Evolutionary conservation across 2,797 vertebrate species (phyloP).

Genomic region (Leptoclinus maculatus): DNA sequence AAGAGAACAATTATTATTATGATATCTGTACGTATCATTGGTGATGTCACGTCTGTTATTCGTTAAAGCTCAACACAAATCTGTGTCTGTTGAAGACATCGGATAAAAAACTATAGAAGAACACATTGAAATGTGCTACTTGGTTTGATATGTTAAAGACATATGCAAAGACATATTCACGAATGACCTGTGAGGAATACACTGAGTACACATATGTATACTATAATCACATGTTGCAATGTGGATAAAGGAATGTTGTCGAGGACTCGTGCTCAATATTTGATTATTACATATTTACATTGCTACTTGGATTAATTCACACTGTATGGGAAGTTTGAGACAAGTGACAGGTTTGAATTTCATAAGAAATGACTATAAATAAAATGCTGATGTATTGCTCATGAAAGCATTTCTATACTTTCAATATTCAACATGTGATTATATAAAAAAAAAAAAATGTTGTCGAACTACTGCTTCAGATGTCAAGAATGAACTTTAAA

Average conservation of each 20-base stretch:
- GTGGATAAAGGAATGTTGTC: neutral
- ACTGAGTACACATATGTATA: neutral
- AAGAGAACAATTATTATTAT: constrained; percentile 50
- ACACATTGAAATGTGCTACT: neutral
- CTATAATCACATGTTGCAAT: neutral
- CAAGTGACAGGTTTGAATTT: neutral
- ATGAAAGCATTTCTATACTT: neutral
- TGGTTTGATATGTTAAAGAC: neutral
- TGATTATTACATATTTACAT: neutral
- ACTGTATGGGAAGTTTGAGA: no score
- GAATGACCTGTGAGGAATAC: neutral
- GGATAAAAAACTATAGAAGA: neutral
- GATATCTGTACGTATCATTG: constrained; percentile 66
- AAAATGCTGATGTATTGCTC: neutral
- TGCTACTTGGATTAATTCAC: neutral
- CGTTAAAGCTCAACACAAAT: constrained; percentile 22
- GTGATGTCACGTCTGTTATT: constrained; percentile 76
- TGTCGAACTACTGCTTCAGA: neutral
- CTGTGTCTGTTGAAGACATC: neutral
- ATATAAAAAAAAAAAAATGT: neutral
- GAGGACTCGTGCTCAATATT: neutral
- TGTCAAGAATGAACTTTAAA: neutral
- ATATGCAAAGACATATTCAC: neutral
- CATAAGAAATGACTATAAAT: neutral
- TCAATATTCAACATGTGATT: neutral